phyloP scores from a whole-genome alignment of 2,797 vertebrate species.

The Coluber constrictor region DNA sequence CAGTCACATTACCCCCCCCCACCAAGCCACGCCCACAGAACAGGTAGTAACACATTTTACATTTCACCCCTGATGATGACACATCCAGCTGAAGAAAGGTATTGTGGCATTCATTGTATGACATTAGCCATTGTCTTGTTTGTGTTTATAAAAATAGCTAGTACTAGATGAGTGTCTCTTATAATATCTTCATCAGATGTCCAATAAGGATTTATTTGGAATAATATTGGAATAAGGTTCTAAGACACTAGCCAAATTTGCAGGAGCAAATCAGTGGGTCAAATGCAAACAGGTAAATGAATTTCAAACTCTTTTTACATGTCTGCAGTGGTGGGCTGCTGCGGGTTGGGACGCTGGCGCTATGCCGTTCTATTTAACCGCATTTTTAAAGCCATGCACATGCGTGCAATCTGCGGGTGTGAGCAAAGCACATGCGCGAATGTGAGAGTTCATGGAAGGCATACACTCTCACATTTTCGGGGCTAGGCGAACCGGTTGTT shows the following conservation, averaged over 20 bases:
- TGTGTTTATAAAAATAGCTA: not conserved
- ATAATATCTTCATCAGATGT: not conserved
- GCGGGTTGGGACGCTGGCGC: too few relatives aligned
- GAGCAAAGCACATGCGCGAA: too few relatives aligned
- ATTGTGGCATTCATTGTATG: not conserved
- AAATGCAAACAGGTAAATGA: not conserved
- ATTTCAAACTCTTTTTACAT: not conserved
- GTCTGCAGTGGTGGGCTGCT: too few relatives aligned
- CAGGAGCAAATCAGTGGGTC: not conserved
- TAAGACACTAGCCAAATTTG: not conserved
- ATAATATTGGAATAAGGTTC: not conserved
- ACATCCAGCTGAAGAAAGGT: not conserved
- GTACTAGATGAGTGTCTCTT: not conserved
- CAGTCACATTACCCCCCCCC: too few relatives aligned
- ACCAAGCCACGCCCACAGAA: too few relatives aligned
- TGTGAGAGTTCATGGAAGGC: too few relatives aligned
- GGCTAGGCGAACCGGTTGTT: too few relatives aligned
- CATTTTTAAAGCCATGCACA: not conserved
- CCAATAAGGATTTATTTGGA: not conserved
- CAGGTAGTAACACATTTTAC: too few relatives aligned
- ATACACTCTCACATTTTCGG: too few relatives aligned
- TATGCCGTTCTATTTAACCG: too few relatives aligned
- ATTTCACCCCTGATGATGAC: not conserved
- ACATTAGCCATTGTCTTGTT: not conserved
- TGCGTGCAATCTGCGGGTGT: too few relatives aligned